These are phyloP conservation scores for Diabrotica balteata DNA, from an alignment of 2,888 invertebrate genomes.

Conservation along the genomic window DNA sequence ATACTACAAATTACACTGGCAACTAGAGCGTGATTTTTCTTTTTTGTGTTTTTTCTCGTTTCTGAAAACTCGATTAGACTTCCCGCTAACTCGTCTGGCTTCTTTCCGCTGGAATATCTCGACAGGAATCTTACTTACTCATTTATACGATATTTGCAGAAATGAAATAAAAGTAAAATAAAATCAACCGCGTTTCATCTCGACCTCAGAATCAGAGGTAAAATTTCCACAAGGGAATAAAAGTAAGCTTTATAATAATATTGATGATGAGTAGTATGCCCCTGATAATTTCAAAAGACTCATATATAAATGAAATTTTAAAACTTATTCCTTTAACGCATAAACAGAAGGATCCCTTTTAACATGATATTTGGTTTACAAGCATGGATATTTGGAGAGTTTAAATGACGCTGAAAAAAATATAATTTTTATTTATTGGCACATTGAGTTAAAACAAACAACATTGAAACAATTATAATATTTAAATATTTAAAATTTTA, in stretches of 20 bases:
- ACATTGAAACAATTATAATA: no score
- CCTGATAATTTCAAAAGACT: background rate
- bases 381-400: no score
- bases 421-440: no score
- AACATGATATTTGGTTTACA: no score
- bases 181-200: background rate
- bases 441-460: no score
- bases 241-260: no score
- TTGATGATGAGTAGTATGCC: background rate
- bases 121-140: background rate
- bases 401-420: no score
- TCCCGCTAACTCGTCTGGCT: conserved; percentile 7
- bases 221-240: no score
- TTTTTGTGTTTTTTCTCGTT: conserved; percentile 8
- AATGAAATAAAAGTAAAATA: background rate
- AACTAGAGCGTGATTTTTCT: conserved; percentile 7
- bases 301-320: background rate
- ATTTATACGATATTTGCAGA: conserved; percentile 3
- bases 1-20: conserved; percentile 3
- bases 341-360: no score
- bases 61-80: conserved; percentile 13
- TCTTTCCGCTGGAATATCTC: background rate
- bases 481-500: no score
- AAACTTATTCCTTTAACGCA: no score
- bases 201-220: background rate